Conservation (phyloP, 2,888 invertebrate genomes). For the Loripinus fragilis region DNA sequence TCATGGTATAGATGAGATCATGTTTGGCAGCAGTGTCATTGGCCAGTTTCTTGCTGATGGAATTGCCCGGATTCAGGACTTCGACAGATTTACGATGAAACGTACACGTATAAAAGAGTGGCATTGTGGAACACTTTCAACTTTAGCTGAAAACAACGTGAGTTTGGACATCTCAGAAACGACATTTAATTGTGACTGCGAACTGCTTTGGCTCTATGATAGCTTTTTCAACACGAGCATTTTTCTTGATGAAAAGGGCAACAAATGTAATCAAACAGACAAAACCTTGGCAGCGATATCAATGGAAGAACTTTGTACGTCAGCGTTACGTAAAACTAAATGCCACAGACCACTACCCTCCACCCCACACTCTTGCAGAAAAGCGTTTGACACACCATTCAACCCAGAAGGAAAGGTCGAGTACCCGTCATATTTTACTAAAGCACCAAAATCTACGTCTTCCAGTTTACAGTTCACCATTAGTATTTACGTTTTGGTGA, state of each 20-base stretch:
- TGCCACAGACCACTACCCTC: conserved; percentile 39
- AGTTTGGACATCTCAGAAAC: conserved; percentile 20
- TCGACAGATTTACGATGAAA: conserved; percentile 19
- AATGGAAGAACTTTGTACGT: conserved; percentile 31
- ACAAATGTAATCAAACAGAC: conserved; percentile 23
- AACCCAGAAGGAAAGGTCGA: conserved; percentile 40
- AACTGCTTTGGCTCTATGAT: conserved; percentile 41
- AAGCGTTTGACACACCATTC: conserved; percentile 39
- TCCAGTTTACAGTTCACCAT: background rate
- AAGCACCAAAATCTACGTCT: background rate
- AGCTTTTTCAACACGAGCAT: conserved; percentile 27
- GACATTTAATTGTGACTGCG: conserved; percentile 40
- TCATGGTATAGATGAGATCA: conserved; percentile 28
- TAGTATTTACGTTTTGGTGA: no score
- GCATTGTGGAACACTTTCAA: conserved; percentile 47
- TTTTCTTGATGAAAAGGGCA: background rate
- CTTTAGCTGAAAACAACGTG: background rate
- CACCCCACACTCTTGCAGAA: conserved; percentile 43
- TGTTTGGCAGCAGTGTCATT: conserved; percentile 15
- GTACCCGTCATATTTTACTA: conserved; percentile 42
- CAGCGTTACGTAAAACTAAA: conserved; percentile 17
- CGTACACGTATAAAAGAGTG: conserved; percentile 34
- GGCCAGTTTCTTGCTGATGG: conserved; percentile 35
- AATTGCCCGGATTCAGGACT: conserved; percentile 24
- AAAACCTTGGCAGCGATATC: background rate